Percentiles rank a stretch among this genome's conserved stretches.
These are phyloP conservation scores for Timema cristinae DNA, from an alignment of 2,888 invertebrate species.

Conservation along the genomic window DNA sequence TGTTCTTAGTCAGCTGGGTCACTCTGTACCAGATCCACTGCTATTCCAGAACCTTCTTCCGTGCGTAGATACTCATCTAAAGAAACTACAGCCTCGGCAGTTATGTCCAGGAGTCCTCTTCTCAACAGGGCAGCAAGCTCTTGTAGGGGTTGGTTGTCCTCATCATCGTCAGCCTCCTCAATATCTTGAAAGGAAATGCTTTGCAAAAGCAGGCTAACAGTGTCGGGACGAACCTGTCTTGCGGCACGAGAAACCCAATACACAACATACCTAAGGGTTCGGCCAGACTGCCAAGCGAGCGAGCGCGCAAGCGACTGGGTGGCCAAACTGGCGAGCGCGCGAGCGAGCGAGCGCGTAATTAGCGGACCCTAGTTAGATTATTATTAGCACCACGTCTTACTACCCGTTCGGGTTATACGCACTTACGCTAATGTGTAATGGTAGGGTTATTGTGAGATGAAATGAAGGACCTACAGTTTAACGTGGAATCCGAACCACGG, in stretches of 20 bases:
- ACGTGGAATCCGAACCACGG: too few relatives aligned
- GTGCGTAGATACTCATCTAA: neutral
- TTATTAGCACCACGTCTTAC: too few relatives aligned
- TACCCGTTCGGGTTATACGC: too few relatives aligned
- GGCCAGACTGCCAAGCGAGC: too few relatives aligned
- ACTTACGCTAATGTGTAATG: too few relatives aligned
- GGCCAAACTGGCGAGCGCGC: too few relatives aligned
- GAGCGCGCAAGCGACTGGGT: too few relatives aligned
- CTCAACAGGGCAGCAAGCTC: neutral
- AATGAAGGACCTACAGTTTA: too few relatives aligned
- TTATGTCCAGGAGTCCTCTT: neutral
- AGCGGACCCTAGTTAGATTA: too few relatives aligned
- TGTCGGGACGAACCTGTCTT: neutral
- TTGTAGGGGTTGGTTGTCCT: constrained; percentile 4
- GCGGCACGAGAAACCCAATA: constrained; percentile 1
- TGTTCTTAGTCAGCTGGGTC: neutral
- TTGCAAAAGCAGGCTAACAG: neutral
- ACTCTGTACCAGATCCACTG: neutral
- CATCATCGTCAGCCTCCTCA: constrained; percentile 4
- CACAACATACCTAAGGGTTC: neutral
- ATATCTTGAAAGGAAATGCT: constrained; percentile 3
- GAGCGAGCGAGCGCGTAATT: too few relatives aligned
- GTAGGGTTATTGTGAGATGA: too few relatives aligned
- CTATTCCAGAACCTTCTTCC: neutral
- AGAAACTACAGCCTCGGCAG: neutral